Evolutionary conservation across 2,113 vertebrate species (phyloP).

Genomic region (Neofelis nebulosa): DNA sequence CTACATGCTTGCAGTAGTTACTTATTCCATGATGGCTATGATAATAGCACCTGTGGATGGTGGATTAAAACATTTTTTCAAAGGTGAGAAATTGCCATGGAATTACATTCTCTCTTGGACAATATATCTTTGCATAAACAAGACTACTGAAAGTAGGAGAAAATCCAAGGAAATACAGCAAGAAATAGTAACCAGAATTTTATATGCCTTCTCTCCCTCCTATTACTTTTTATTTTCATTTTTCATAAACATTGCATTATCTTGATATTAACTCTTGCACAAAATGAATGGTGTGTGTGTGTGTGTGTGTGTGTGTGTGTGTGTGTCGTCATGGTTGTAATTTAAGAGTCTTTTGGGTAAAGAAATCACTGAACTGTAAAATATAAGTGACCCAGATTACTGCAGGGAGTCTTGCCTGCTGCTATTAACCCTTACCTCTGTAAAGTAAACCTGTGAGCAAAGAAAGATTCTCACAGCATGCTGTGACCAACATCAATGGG

Average conservation of each 20-base stretch:
- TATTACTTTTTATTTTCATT: constrained; percentile 26
- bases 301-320: neutral
- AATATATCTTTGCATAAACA: neutral
- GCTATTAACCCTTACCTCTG: neutral
- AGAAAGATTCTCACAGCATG: neutral
- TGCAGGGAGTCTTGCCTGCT: neutral
- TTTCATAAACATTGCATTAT: neutral
- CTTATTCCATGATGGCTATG: neutral
- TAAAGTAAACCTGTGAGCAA: neutral
- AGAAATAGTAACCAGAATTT: neutral
- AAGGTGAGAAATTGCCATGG: neutral
- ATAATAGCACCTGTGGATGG: neutral
- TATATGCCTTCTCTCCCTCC: neutral
- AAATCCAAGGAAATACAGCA: neutral
- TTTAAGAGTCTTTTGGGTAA: neutral
- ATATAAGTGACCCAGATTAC: constrained; percentile 1
- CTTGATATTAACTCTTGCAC: neutral
- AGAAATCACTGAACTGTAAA: constrained; percentile 42
- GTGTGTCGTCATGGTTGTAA: neutral
- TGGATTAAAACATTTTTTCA: neutral
- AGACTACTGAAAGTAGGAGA: neutral
- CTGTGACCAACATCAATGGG: neutral
- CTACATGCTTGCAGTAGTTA: neutral
- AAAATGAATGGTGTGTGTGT: neutral
- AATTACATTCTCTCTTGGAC: neutral